Evolutionary conservation across 2,888 invertebrate genomes (phyloP).

Genomic region (Microplitis deprimator): DNA sequence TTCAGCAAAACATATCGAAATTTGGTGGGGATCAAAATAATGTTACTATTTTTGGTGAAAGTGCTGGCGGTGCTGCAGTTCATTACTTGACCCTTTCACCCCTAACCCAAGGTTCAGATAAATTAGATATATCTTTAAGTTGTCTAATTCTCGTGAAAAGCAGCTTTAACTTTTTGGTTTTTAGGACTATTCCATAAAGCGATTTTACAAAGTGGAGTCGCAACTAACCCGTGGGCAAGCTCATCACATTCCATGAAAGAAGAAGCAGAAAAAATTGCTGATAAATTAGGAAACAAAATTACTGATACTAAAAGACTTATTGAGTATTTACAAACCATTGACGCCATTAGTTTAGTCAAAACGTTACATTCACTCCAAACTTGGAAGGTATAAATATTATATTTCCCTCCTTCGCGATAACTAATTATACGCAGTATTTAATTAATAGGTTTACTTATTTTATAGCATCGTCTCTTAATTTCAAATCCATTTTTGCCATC

Average conservation of each 20-base stretch:
- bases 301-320: conserved; percentile 25
- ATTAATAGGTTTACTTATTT: conserved; percentile 19
- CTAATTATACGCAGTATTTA: not conserved
- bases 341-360: not conserved
- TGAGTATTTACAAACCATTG: not conserved
- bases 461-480: conserved; percentile 46
- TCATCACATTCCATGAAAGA: conserved; percentile 42
- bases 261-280: conserved; percentile 52
- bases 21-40: conserved; percentile 74
- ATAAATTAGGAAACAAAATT: conserved; percentile 52
- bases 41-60: conserved; percentile 74
- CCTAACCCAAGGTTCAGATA: conserved; percentile 48
- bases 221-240: conserved; percentile 55
- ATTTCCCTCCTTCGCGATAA: not conserved
- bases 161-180: conserved; percentile 1
- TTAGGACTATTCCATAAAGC: conserved; percentile 65
- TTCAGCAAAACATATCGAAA: conserved; percentile 72
- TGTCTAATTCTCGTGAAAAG: too few relatives aligned
- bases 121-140: too few relatives aligned
- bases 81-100: conserved; percentile 51
- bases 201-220: conserved; percentile 61
- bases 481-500: conserved; percentile 52
- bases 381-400: not conserved
- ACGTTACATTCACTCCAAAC: not conserved
- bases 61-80: conserved; percentile 71